Conservation (phyloP, 2,113 vertebrate genomes). For the Campylomormyrus tamandua region DNA sequence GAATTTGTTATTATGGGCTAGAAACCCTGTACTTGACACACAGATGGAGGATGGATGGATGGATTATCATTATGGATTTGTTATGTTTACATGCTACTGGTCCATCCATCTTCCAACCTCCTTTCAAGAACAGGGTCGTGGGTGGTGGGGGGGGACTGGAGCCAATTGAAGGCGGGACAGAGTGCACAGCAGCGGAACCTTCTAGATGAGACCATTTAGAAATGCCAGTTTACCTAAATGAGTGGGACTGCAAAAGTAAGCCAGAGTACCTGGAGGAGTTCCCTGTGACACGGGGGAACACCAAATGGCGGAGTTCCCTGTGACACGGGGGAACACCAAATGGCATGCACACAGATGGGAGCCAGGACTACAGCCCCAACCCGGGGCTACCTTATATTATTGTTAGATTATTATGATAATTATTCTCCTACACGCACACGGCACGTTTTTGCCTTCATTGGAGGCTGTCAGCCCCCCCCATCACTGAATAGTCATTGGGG, state of each 20-base stretch:
- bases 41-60: not conserved
- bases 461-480: not conserved
- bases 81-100: not conserved
- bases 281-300: not conserved
- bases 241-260: not conserved
- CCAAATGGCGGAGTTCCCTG: not conserved
- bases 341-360: not conserved
- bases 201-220: not conserved
- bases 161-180: not conserved
- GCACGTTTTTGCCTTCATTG: not conserved
- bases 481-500: not conserved
- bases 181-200: not conserved
- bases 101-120: not conserved
- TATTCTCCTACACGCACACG: not conserved
- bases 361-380: not conserved
- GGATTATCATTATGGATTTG: not conserved
- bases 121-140: not conserved
- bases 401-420: not conserved
- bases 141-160: not conserved
- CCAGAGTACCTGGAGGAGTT: not conserved
- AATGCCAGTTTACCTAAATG: not conserved
- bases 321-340: not conserved
- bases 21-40: not conserved
- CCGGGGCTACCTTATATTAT: not conserved
- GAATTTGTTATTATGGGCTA: not conserved